phyloP scores from a whole-genome alignment of 2,888 invertebrate genomes.

The Protodeltote pygarga region DNA sequence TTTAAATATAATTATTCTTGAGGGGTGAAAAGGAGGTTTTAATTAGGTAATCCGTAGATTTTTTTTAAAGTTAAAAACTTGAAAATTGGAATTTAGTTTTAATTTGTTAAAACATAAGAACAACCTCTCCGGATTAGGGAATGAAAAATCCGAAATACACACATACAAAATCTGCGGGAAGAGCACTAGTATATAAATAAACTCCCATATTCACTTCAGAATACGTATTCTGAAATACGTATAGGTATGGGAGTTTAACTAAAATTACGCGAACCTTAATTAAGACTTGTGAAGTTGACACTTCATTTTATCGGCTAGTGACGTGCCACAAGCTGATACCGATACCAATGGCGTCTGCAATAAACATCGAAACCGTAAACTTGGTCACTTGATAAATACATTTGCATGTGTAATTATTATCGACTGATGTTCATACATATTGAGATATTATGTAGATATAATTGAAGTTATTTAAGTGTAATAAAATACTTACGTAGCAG shows the following conservation, averaged over 20 bases:
- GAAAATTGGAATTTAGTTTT: too few relatives aligned
- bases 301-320: slow-evolving; percentile 43
- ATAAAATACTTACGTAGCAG: background rate
- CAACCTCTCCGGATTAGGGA: too few relatives aligned
- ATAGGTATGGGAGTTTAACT: slow-evolving; percentile 33
- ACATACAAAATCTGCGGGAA: too few relatives aligned
- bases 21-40: too few relatives aligned
- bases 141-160: too few relatives aligned
- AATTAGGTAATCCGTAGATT: too few relatives aligned
- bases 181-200: too few relatives aligned
- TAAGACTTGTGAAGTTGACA: slow-evolving; percentile 48
- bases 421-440: slow-evolving; percentile 26
- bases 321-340: slow-evolving; percentile 34
- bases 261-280: slow-evolving; percentile 43
- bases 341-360: slow-evolving; percentile 35
- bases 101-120: too few relatives aligned
- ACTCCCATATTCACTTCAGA: too few relatives aligned
- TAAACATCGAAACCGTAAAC: slow-evolving; percentile 40
- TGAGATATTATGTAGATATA: slow-evolving; percentile 31
- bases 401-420: slow-evolving; percentile 49
- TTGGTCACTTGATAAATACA: slow-evolving; percentile 41
- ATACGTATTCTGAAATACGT: too few relatives aligned
- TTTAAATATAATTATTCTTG: too few relatives aligned
- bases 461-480: slow-evolving; percentile 13
- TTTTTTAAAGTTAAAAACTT: too few relatives aligned